These are phyloP conservation scores for Psittacara wagleri DNA, from an alignment of 2,113 vertebrate species.

Conservation along the genomic window DNA sequence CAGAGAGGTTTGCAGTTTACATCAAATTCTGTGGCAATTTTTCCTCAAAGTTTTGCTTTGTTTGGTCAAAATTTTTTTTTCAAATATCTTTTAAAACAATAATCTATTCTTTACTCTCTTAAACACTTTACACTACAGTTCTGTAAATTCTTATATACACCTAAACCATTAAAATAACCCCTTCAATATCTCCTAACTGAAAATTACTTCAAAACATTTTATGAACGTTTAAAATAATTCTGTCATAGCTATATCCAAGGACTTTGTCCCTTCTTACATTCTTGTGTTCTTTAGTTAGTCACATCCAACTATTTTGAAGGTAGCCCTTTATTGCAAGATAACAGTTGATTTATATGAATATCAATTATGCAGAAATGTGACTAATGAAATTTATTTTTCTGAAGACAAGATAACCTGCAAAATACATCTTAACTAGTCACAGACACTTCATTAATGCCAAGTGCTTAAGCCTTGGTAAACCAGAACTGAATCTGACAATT, in stretches of 20 bases:
- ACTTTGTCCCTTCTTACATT: neutral
- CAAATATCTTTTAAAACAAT: neutral
- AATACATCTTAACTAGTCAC: constrained; percentile 2
- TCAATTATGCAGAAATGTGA: constrained; percentile 45
- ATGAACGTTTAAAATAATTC: neutral
- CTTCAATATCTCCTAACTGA: neutral
- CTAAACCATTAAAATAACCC: neutral
- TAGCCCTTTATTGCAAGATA: neutral
- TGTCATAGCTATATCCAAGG: neutral
- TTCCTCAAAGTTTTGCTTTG: neutral
- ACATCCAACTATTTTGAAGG: neutral
- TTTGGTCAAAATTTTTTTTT: neutral
- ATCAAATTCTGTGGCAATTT: neutral
- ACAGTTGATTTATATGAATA: constrained; percentile 7
- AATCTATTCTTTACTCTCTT: neutral
- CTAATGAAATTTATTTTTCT: constrained; percentile 44
- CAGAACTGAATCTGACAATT: neutral
- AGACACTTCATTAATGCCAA: constrained; percentile 29
- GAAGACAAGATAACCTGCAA: constrained; percentile 36
- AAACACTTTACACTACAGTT: neutral
- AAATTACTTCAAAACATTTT: neutral
- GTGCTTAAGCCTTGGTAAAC: neutral
- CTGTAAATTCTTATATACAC: neutral
- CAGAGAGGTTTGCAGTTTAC: neutral
- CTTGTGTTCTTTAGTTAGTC: neutral